These are phyloP conservation scores for Sebastiscus tertius DNA, from an alignment of 2,797 vertebrate genomes.

Conservation along the genomic window DNA sequence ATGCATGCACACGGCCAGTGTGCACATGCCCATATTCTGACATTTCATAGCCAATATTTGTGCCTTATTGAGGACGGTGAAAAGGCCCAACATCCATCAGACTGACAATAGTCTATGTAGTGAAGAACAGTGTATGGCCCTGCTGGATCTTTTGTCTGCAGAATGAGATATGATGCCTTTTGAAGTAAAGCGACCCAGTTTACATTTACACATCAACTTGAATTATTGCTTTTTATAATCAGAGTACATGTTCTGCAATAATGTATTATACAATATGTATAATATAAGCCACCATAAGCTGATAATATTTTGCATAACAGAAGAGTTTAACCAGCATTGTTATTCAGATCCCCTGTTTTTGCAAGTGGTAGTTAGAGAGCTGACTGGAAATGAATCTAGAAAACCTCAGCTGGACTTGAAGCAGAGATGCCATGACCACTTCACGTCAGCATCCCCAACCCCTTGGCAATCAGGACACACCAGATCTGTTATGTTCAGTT, in stretches of 20 bases:
- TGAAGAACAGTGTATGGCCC: not conserved
- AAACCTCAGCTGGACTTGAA: not conserved
- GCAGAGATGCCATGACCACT: not conserved
- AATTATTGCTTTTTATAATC: conserved; percentile 48
- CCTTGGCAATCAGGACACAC: not conserved
- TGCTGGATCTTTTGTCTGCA: conserved; percentile 42
- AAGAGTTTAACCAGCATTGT: not conserved
- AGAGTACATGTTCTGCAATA: conserved; percentile 5
- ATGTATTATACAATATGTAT: not conserved
- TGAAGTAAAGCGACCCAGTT: conserved; percentile 18
- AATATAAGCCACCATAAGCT: not conserved
- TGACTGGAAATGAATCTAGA: not conserved
- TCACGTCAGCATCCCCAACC: not conserved
- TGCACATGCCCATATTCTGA: conserved; percentile 46
- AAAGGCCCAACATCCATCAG: conserved; percentile 47
- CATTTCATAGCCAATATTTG: conserved; percentile 67
- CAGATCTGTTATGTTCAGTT: not conserved
- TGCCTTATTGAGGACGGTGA: conserved; percentile 49
- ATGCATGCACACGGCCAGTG: conserved; percentile 32
- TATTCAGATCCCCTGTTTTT: not conserved
- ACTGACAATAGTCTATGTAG: conserved; percentile 31
- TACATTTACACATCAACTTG: conserved; percentile 30
- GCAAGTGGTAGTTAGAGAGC: not conserved
- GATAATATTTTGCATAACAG: conserved; percentile 14
- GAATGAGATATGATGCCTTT: conserved; percentile 19